A percentile compares a stretch with the other conserved stretches of the same genome.
These are phyloP conservation scores for Brachypteracias leptosomus DNA, from an alignment of 2,113 vertebrate genomes.

Conservation along the genomic window DNA sequence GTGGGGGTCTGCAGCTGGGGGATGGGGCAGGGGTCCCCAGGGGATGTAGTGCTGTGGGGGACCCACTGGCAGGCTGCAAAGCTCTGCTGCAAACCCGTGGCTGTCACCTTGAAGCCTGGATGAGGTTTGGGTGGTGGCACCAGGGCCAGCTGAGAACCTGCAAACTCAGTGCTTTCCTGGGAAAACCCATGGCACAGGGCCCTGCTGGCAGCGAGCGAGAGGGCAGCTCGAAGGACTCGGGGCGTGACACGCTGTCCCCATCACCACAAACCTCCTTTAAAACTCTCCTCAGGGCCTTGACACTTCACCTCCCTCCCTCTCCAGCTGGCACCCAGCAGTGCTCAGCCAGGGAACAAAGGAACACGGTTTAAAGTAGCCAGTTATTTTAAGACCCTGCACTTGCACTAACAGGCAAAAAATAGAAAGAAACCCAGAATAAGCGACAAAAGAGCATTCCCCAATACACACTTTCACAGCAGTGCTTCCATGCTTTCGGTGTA, in stretches of 20 bases:
- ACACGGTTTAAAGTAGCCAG: not conserved
- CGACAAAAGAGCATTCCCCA: not conserved
- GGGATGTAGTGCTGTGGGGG: accelerated
- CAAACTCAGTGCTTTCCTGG: not conserved
- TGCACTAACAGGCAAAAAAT: conserved; percentile 25
- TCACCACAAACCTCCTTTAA: not conserved
- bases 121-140: not conserved
- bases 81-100: accelerated
- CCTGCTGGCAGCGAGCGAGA: not conserved
- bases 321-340: not conserved
- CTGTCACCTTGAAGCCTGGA: not conserved
- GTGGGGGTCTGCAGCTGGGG: not conserved
- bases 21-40: accelerated
- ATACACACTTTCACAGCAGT: not conserved
- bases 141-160: not conserved
- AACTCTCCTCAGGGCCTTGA: not conserved
- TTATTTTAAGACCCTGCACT: conserved; percentile 54
- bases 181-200: not conserved
- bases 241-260: not conserved
- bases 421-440: conserved; percentile 50
- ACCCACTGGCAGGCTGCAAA: not conserved
- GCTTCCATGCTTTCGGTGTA: not conserved
- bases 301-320: conserved; percentile 10
- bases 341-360: conserved; percentile 12
- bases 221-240: accelerated